phyloP scores from a whole-genome alignment of 2,113 vertebrate species.

The Nesoenas mayeri region DNA sequence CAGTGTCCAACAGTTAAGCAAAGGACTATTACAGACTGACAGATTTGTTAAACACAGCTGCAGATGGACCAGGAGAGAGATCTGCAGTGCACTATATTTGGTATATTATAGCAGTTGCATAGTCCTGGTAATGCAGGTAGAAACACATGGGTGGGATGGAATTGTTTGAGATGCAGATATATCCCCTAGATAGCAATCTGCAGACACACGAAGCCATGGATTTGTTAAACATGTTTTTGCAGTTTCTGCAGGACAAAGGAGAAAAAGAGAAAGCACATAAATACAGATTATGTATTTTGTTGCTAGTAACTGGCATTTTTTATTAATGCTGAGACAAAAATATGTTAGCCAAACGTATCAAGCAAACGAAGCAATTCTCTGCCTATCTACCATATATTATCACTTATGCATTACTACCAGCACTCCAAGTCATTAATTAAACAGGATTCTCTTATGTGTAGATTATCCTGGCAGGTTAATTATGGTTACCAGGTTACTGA shows the following conservation, averaged over 20 bases:
- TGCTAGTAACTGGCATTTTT: background rate
- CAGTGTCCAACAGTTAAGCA: background rate
- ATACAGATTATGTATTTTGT: background rate
- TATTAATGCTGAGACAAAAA: background rate
- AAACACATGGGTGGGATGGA: background rate
- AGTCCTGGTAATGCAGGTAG: background rate
- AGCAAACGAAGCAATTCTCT: background rate
- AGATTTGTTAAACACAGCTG: background rate
- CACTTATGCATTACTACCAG: background rate
- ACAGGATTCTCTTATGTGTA: background rate
- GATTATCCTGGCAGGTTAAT: constrained; percentile 48
- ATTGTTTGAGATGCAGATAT: background rate
- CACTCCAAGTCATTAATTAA: constrained; percentile 21
- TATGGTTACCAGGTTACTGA: constrained; percentile 40
- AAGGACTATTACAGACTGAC: background rate
- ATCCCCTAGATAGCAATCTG: background rate
- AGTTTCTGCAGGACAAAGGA: background rate
- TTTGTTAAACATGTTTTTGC: background rate
- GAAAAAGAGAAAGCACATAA: background rate
- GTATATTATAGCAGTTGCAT: background rate
- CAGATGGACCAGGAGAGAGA: background rate
- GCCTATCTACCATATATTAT: background rate
- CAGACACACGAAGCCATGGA: background rate
- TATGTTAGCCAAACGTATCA: background rate
- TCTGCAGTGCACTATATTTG: background rate